Conservation (phyloP, 2,888 invertebrate species). For the Heteropelma amictum region DNA sequence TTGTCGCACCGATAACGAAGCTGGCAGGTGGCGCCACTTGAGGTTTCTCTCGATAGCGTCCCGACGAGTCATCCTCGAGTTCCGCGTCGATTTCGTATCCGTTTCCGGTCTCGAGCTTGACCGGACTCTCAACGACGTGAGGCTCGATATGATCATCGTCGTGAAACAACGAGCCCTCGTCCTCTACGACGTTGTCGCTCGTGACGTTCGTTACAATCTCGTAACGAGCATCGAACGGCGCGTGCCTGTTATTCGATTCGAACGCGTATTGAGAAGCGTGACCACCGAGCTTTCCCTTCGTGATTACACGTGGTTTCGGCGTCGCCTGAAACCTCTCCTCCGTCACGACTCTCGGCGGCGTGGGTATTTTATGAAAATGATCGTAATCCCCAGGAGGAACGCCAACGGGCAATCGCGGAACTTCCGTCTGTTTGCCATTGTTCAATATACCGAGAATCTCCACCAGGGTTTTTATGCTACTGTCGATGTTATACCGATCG, state of each 20-base stretch:
- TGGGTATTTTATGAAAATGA: constrained; percentile 54
- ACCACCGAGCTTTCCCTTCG: constrained; percentile 28
- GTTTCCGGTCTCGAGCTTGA: constrained; percentile 57
- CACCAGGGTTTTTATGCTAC: constrained; percentile 87
- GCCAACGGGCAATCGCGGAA: constrained; percentile 62
- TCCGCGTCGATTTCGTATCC: constrained; percentile 67
- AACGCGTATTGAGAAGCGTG: constrained; percentile 49
- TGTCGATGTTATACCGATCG: constrained; percentile 87
- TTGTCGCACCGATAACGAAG: constrained; percentile 75
- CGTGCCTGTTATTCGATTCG: constrained; percentile 49
- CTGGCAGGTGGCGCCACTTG: constrained; percentile 59
- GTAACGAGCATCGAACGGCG: constrained; percentile 44
- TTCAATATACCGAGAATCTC: constrained; percentile 86
- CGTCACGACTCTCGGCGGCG: constrained; percentile 70
- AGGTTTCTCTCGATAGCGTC: too few relatives aligned
- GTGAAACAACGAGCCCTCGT: constrained; percentile 68
- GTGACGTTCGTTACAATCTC: constrained; percentile 46
- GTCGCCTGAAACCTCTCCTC: constrained; percentile 71
- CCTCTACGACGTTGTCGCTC: constrained; percentile 66
- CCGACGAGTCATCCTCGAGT: constrained; percentile 61
- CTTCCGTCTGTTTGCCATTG: constrained; percentile 77
- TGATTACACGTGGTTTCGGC: constrained; percentile 58
- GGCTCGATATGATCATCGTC: background rate
- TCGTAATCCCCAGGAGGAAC: constrained; percentile 27
- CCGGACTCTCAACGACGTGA: constrained; percentile 19